These are phyloP conservation scores for Auanema sp. DNA, from an alignment of 2,888 invertebrate genomes.

Conservation along the genomic window DNA sequence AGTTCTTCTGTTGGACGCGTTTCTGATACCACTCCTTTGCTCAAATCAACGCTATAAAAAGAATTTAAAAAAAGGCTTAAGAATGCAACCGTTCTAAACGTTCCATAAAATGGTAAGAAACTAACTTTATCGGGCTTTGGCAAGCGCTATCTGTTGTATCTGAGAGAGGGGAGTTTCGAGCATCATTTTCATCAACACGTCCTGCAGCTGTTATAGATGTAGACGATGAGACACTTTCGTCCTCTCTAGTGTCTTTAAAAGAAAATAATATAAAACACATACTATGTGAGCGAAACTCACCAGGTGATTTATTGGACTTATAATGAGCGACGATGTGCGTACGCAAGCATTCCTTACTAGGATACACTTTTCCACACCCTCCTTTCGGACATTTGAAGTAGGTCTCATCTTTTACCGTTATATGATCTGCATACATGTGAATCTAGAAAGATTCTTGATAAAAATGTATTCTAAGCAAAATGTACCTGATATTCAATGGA, in stretches of 20 bases:
- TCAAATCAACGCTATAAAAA: background rate
- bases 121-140: constrained; percentile 3
- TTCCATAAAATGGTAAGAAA: background rate
- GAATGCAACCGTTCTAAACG: background rate
- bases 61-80: background rate
- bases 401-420: constrained; percentile 56
- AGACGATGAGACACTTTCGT: constrained; percentile 5
- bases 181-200: constrained; percentile 5
- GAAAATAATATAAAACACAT: background rate
- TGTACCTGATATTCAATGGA: constrained; percentile 25
- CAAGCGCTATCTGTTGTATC: constrained; percentile 14
- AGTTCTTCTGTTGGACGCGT: background rate
- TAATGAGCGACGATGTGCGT: constrained; percentile 55
- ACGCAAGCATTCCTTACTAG: constrained; percentile 46
- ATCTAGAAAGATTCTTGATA: constrained; percentile 25
- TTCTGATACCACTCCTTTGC: background rate
- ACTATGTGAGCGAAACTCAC: background rate
- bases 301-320: constrained; percentile 11
- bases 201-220: constrained; percentile 6
- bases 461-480: background rate
- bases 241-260: constrained; percentile 1
- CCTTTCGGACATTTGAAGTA: constrained; percentile 54
- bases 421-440: constrained; percentile 60
- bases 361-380: constrained; percentile 50
- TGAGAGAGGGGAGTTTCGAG: constrained; percentile 10